A percentile compares a stretch with the other conserved stretches of the same genome.
These are phyloP conservation scores for Leptinotarsa tumamoca DNA, from an alignment of 2,888 invertebrate genomes.

Conservation along the genomic window DNA sequence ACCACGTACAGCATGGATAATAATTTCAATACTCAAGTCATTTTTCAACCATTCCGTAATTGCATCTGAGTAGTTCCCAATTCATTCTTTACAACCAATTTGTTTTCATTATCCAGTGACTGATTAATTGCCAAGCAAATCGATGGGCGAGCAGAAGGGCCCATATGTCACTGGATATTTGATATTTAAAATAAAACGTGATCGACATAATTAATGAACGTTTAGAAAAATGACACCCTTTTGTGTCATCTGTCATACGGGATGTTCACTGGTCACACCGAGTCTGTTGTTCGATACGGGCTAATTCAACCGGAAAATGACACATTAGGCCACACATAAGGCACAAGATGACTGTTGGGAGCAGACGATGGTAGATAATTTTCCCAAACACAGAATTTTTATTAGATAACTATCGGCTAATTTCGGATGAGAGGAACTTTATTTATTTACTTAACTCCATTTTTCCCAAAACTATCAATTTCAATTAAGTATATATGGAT, in stretches of 20 bases:
- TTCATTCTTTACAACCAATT: not conserved
- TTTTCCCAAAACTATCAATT: no score
- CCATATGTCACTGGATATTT: conserved; percentile 37
- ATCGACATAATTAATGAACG: conserved; percentile 48
- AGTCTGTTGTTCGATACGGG: conserved; percentile 18
- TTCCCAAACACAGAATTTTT: not conserved
- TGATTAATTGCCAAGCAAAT: not conserved
- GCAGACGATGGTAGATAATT: not conserved
- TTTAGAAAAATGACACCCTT: conserved; percentile 56
- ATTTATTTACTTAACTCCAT: no score
- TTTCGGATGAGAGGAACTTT: no score
- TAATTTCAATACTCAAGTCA: no score
- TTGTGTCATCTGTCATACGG: conserved; percentile 53
- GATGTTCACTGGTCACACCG: conserved; percentile 26
- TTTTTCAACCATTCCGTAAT: no score
- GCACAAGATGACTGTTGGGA: not conserved
- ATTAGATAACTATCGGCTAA: no score
- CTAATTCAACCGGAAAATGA: conserved; percentile 49
- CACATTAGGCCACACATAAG: conserved; percentile 28
- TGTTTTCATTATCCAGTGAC: not conserved
- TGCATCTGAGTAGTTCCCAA: no score
- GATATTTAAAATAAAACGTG: conserved; percentile 32
- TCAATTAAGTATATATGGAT: no score
- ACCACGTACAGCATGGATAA: no score
- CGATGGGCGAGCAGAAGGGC: not conserved